Base-by-base conservation (phyloP, 2,113 vertebrate genomes). In the Ammospiza nelsoni region DNA sequence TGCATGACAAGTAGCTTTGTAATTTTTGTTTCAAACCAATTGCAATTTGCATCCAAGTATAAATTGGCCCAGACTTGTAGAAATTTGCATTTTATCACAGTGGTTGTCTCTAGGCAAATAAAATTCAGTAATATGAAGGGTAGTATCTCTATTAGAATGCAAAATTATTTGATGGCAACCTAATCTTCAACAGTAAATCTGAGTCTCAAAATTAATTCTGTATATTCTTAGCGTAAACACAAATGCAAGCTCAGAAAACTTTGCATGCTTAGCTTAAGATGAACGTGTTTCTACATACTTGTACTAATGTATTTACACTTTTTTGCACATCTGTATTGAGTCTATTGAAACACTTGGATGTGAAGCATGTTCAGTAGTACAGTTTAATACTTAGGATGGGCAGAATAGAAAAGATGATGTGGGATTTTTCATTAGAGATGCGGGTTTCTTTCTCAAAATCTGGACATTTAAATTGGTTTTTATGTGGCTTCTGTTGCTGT, bases 1-100 rank as follows among this genome's bases (percentile, higher is more conserved):
- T 74, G 33, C 33, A 51, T 78, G 73, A 29, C 68, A 78, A 84
- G 16, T 61, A 75, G 33, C 24, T 87, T 66, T 84, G 46, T 87
- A 75, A 52, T 91, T 63, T 79, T n/a, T 92, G 15, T 65, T 93
- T 91, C 63, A 83, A 75, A 85, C 29, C 37, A 91, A n/a, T 62
- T 85, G 48, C 62, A 62, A 5, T 87, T 92, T 79, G 15, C 76
- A 62, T 79, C 31, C 58, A 68, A 76, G 49, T 46, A 33, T 84
- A 82, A 79, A 89, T n/a, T 9, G 5, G 49, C 43, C 24, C 54
- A 25, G 75, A 27, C 7, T 81, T 78, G 25, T 51, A 89, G 22
- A 12, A 68, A 31, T 93, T 87, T 90, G 18, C 49, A 54, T 94
- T 84, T 91, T 78, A 75, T 87, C 31, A 23, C 29, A 25, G 35